Base-by-base conservation (phyloP, 2,113 vertebrate genomes). In the Ciconia boyciana region DNA sequence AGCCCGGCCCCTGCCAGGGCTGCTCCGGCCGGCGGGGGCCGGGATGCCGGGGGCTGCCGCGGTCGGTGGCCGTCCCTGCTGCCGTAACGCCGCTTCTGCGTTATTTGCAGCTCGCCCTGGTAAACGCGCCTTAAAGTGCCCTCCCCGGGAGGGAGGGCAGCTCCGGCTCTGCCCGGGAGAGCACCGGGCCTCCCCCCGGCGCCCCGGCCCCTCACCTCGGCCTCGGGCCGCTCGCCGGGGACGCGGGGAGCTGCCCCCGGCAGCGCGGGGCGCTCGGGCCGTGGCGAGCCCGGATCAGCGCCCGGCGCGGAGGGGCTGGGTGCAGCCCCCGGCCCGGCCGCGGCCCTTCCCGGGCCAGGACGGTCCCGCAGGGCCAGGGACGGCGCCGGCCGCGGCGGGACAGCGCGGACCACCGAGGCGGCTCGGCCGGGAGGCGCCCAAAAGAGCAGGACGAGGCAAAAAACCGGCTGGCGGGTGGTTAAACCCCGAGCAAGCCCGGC, bases 351-450 rank as follows among this genome's bases (percentile, higher is more conserved):
- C 13, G 1, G n/a, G 36, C 3, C 44, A 1, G 57, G 26, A 6
- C 16, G 3, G 32, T 5, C 21, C 64, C 10, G 28, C 9, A 5
- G 1, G 24, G 6, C 41, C 46, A 1, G 25, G 5, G 22, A 2
- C 3, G 36, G 61, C 4, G 46, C 39, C 3, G 79, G 41, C 17
- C 6, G 18, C 14, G 18, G 28, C 5, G 62, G 52, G 78, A 24
- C 44, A 3, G 54, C 0, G 52, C 5, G 4, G 46, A 14, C 14
- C 75, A 10, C 41, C n/a, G 0, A 11, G 60, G 46, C 6, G 9
- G 17, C 51, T 31, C 19, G 8, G 17, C 41, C 55, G 32, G 91
- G 1, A 51, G 57, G 32, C 5, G 58, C 58, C 69, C 39, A 0
- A 7, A 13, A 62, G 51, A 52, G 4, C 22, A 16, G 80, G 70